Base-by-base conservation (phyloP, 2,888 invertebrate species). In the Trissolcus brochymenae region DNA sequence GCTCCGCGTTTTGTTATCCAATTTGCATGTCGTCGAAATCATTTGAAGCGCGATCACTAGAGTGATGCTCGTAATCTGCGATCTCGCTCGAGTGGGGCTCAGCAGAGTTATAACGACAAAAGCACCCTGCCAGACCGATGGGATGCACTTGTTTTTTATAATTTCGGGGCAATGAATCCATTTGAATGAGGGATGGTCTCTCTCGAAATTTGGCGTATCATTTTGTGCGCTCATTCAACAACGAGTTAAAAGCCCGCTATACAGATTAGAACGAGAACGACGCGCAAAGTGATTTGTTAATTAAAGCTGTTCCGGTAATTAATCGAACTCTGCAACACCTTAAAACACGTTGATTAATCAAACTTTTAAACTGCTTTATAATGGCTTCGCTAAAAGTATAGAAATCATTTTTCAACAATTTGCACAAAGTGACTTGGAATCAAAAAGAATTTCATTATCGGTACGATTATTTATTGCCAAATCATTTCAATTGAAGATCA, bases 1-100 rank as follows among this genome's bases (percentile, higher is more conserved):
- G n/a, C 13, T 4, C 11, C 43, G 11, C 13, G n/a, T 46, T 46
- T 16, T 46, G 46, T 16, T n/a, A 46, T 46, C 16, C 75, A 70
- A 70, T 68, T 68, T 75, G 68, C 75, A 75, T 75, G 75, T 75
- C 64, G 65, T 65, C 57, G 62, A 75, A 75, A 17, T 68, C 53
- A 56, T 68, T 74, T 73, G 66, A 73, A 54, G 66, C 73, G 62
- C 64, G 62, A 67, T 68, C 64, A 59, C 56, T 56, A 19, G 54
- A 57, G 64, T 54, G 50, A 50, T 49, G 55, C 64, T 75, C 59
- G 74, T 75, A 70, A 75, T 75, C 64, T 70, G 46, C 41, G 64
- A 74, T 74, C 59, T 57, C 65, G 49, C 55, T 14, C 9, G 35
- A 35, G 35, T 35, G 35, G 35, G 2, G 35, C 9, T 35, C 9